Evolutionary conservation across 2,797 vertebrate genomes (phyloP).

Genomic region (Etheostoma nigrum): DNA sequence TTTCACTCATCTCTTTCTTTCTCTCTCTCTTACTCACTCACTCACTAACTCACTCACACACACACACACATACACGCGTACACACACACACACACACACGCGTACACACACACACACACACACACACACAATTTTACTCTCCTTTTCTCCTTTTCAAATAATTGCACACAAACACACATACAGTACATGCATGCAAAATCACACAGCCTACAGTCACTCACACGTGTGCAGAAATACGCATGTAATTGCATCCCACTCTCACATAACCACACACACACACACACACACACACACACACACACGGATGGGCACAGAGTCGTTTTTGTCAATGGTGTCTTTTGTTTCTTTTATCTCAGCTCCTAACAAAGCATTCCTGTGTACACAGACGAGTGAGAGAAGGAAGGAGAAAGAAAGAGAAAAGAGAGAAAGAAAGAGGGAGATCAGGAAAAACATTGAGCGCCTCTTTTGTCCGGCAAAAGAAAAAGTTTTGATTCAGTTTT

Average conservation of each 20-base stretch:
- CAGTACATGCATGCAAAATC: slow-evolving; percentile 11
- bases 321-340: slow-evolving; percentile 85
- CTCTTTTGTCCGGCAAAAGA: slow-evolving; percentile 61
- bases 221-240: slow-evolving; percentile 20
- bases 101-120: slow-evolving; percentile 24
- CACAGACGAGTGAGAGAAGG: slow-evolving; percentile 58
- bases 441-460: slow-evolving; percentile 57
- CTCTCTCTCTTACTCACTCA: too few relatives aligned
- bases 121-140: slow-evolving; percentile 7
- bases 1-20: slow-evolving; percentile 50
- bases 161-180: slow-evolving; percentile 24
- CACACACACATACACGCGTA: too few relatives aligned
- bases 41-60: too few relatives aligned
- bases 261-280: slow-evolving; percentile 41
- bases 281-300: slow-evolving; percentile 48
- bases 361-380: slow-evolving; percentile 87
- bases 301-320: slow-evolving; percentile 72
- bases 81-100: not conserved
- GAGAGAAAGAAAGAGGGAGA: slow-evolving; percentile 38
- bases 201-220: slow-evolving; percentile 35
- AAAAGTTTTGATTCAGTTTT: slow-evolving; percentile 68
- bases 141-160: slow-evolving; percentile 13
- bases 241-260: slow-evolving; percentile 55
- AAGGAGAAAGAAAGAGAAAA: slow-evolving; percentile 46
- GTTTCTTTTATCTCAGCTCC: slow-evolving; percentile 81